Evolutionary conservation across 2,797 vertebrate genomes (phyloP).

Genomic region (Syncerus caffer): DNA sequence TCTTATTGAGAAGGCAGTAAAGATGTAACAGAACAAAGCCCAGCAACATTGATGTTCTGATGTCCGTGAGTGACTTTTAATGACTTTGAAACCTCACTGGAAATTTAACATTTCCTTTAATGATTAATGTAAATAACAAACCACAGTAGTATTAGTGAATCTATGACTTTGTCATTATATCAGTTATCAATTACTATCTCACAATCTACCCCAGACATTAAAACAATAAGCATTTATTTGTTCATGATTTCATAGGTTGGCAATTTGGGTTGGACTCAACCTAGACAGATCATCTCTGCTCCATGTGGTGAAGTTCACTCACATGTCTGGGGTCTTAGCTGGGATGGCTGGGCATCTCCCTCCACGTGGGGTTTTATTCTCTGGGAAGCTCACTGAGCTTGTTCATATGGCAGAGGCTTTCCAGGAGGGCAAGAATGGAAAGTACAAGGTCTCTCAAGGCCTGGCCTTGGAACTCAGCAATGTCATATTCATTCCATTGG

Average conservation of each 20-base stretch:
- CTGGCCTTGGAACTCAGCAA: background rate
- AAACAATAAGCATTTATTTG: background rate
- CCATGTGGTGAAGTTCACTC: background rate
- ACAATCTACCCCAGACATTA: background rate
- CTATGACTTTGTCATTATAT: background rate
- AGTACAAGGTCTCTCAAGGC: background rate
- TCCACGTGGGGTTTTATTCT: background rate
- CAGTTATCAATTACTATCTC: background rate
- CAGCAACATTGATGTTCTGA: background rate
- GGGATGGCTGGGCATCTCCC: background rate
- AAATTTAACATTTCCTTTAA: constrained; percentile 1
- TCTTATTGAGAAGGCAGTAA: background rate
- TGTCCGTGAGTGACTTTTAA: background rate
- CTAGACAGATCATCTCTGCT: background rate
- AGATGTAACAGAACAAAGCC: background rate
- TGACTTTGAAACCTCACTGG: background rate
- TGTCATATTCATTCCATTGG: background rate
- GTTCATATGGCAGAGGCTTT: background rate
- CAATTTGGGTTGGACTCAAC: background rate
- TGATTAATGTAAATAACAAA: background rate
- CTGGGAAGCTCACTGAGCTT: background rate
- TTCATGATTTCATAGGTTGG: background rate
- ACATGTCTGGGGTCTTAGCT: background rate
- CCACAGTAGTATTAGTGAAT: background rate
- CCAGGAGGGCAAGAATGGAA: background rate